These are phyloP conservation scores for Edolisoma coerulescens DNA, from an alignment of 2,113 vertebrate species.

Conservation along the genomic window DNA sequence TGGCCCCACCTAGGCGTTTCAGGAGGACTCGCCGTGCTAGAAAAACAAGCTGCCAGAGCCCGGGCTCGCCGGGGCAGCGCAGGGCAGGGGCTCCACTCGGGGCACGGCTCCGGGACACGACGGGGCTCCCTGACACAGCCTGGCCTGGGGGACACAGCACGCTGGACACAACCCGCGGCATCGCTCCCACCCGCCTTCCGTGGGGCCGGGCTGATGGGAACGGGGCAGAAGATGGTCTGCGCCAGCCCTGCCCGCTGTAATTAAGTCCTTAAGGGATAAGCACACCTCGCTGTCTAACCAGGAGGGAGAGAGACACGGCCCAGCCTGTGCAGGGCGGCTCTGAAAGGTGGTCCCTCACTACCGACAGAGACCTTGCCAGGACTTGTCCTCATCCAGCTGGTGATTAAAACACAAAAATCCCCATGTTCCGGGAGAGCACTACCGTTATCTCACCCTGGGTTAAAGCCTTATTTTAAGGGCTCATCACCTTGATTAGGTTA, in stretches of 20 bases:
- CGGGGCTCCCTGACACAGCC: rapidly evolving
- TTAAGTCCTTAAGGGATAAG: conserved; percentile 13
- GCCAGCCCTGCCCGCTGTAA: not conserved
- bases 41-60: conserved; percentile 40
- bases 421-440: not conserved
- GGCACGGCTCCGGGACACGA: rapidly evolving
- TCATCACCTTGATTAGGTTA: not conserved
- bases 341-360: not conserved
- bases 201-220: not conserved
- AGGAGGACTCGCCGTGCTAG: conserved; percentile 8
- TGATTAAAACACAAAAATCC: not conserved
- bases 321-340: rapidly evolving
- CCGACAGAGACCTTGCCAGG: not conserved
- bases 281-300: not conserved
- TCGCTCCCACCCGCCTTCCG: not conserved
- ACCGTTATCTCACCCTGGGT: not conserved
- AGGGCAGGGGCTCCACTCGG: not conserved
- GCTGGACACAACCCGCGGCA: rapidly evolving
- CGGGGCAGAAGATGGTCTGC: not conserved
- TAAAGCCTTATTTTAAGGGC: not conserved
- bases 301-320: not conserved
- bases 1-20: conserved; percentile 35
- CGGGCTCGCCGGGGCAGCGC: not conserved
- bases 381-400: not conserved
- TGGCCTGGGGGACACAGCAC: rapidly evolving